Percentiles rank a stretch among this genome's conserved stretches.
phyloP scores from a whole-genome alignment of 92 coral and sea anemone genomes.

The Porites lobata region DNA sequence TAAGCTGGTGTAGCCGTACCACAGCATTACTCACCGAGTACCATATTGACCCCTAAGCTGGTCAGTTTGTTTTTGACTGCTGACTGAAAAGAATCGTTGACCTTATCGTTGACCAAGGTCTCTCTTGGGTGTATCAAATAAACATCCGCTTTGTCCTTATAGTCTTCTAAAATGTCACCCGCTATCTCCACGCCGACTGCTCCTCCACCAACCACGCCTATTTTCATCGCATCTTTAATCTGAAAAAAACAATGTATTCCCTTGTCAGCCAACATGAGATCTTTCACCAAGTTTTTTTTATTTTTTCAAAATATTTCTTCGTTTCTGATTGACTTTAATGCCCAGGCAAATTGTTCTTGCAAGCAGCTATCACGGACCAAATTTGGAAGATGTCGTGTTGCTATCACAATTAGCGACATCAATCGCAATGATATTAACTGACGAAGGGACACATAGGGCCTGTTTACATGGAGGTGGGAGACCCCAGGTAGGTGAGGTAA shows the following conservation, averaged over 20 bases:
- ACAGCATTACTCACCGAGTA: conserved; percentile 72
- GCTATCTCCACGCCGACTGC: conserved; percentile 99
- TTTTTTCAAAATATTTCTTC: too few relatives aligned
- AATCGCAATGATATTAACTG: too few relatives aligned
- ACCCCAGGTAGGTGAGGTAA: too few relatives aligned
- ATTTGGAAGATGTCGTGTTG: too few relatives aligned
- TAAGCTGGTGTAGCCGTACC: neutral
- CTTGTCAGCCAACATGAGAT: neutral
- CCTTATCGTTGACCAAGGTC: conserved; percentile 88
- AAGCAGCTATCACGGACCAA: too few relatives aligned
- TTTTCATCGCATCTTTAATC: conserved; percentile 81
- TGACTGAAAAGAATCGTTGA: conserved; percentile 90
- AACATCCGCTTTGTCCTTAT: conserved; percentile 81
- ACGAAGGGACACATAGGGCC: too few relatives aligned
- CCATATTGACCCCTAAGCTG: conserved; percentile 84
- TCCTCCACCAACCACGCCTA: conserved; percentile 96
- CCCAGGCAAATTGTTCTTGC: too few relatives aligned
- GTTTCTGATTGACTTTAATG: too few relatives aligned
- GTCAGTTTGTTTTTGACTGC: conserved; percentile 84
- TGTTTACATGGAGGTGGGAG: too few relatives aligned
- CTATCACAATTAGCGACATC: too few relatives aligned
- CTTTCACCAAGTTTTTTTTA: too few relatives aligned
- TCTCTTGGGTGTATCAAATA: conserved; percentile 92
- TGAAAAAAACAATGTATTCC: neutral
- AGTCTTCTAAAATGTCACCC: conserved; percentile 97